Conservation (phyloP, 92 coral and sea anemone species). For the Ricordea florida region DNA sequence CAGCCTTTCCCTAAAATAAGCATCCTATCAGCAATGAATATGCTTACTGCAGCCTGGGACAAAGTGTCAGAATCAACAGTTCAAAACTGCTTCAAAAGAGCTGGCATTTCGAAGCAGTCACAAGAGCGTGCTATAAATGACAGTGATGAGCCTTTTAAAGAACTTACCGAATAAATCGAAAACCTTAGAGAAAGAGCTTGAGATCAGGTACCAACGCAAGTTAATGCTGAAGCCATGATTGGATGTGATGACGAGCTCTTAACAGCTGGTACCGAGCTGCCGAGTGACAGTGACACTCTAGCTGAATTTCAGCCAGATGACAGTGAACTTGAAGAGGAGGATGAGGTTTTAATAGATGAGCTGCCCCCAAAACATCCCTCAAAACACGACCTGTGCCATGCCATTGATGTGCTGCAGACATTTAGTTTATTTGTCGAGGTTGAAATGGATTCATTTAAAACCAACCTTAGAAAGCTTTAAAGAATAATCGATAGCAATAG, state of each 20-base stretch:
- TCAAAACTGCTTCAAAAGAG: constrained; percentile 41
- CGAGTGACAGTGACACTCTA: constrained; percentile 32
- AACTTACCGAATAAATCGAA: constrained; percentile 15
- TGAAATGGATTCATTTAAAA: constrained; percentile 7
- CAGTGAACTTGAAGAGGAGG: constrained; percentile 10
- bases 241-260: constrained; percentile 14
- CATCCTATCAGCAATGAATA: constrained; percentile 48
- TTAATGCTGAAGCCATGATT: constrained; percentile 6
- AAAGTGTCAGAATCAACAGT: constrained; percentile 45
- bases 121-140: constrained; percentile 39
- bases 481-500: constrained; percentile 28
- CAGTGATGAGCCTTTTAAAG: constrained; percentile 33
- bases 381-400: not conserved
- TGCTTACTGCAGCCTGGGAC: constrained; percentile 59
- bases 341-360: constrained; percentile 39
- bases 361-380: constrained; percentile 41
- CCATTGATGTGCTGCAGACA: constrained; percentile 36
- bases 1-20: constrained; percentile 18
- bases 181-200: constrained; percentile 18
- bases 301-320: constrained; percentile 28
- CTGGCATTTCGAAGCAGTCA: constrained; percentile 44
- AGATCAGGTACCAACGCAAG: constrained; percentile 21
- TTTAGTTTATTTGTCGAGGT: constrained; percentile 29
- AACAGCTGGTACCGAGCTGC: constrained; percentile 10
- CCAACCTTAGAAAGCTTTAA: constrained; percentile 16